Conservation (phyloP, 2,797 vertebrate genomes). For the Picus viridis region DNA sequence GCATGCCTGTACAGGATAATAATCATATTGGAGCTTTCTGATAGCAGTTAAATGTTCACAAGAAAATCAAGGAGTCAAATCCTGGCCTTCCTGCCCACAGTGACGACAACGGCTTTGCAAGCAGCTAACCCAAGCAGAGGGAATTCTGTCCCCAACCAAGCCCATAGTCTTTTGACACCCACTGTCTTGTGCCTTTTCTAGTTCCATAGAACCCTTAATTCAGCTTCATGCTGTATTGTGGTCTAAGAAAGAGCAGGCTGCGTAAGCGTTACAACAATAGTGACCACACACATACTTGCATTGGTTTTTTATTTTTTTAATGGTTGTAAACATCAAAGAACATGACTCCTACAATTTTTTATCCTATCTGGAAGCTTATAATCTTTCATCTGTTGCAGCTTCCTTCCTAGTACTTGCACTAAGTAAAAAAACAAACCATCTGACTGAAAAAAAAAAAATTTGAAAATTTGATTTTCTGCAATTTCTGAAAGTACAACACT, state of each 20-base stretch:
- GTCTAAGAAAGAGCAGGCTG: background rate
- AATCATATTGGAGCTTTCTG: constrained; percentile 25
- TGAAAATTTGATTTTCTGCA: background rate
- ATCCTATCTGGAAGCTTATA: background rate
- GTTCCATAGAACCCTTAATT: background rate
- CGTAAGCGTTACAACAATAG: background rate
- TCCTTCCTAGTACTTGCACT: background rate
- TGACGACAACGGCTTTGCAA: background rate
- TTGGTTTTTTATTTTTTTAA: background rate
- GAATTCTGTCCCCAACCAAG: background rate
- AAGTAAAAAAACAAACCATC: background rate
- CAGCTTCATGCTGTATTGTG: background rate
- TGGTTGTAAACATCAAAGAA: constrained; percentile 3
- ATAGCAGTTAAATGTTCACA: constrained; percentile 49
- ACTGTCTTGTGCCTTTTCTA: background rate
- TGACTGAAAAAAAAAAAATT: background rate
- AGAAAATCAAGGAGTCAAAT: constrained; percentile 35
- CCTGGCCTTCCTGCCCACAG: background rate
- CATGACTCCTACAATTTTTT: background rate
- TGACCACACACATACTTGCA: background rate
- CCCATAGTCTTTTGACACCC: background rate
- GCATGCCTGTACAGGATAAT: constrained; percentile 65
- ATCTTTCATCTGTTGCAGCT: background rate
- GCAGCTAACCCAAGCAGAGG: background rate
- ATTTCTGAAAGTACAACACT: constrained; percentile 5